A percentile compares a stretch with the other conserved stretches of the same genome.
phyloP scores from a whole-genome alignment of 2,797 vertebrate genomes.

The Paguma larvata region DNA sequence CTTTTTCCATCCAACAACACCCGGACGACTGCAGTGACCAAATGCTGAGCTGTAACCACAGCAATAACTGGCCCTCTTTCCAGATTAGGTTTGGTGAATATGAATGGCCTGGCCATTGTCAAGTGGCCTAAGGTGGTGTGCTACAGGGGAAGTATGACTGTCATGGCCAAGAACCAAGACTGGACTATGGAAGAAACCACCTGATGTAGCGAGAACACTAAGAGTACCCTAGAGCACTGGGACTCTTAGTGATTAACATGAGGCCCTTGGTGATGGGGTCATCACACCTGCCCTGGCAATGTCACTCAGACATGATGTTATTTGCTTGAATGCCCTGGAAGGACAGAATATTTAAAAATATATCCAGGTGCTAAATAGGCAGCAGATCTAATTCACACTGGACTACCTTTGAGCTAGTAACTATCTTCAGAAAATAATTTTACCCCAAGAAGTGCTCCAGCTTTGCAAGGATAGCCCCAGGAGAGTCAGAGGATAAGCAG shows the following conservation, averaged over 20 bases:
- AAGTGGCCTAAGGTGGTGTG: not conserved
- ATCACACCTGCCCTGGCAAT: not conserved
- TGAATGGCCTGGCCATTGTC: slow-evolving; percentile 18
- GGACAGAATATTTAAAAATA: slow-evolving; percentile 80
- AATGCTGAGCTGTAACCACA: slow-evolving; percentile 76
- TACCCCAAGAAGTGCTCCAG: slow-evolving; percentile 84
- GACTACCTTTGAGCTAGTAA: slow-evolving; percentile 87
- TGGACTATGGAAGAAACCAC: slow-evolving; percentile 36
- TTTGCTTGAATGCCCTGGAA: slow-evolving; percentile 78
- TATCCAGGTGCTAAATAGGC: slow-evolving; percentile 84
- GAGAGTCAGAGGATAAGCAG: not conserved
- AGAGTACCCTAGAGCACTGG: not conserved
- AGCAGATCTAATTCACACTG: slow-evolving; percentile 81
- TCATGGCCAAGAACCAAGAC: slow-evolving; percentile 31
- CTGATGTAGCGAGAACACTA: not conserved
- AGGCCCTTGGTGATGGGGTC: not conserved
- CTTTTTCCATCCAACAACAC: slow-evolving; percentile 68
- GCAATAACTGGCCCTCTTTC: slow-evolving; percentile 79
- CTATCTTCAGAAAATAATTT: slow-evolving; percentile 77
- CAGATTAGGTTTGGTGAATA: slow-evolving; percentile 62
- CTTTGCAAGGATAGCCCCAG: slow-evolving; percentile 25
- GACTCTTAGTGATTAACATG: slow-evolving; percentile 15
- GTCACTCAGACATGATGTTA: slow-evolving; percentile 22
- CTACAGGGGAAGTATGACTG: not conserved
- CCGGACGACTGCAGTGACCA: slow-evolving; percentile 72